A percentile compares a stretch with the other conserved stretches of the same genome.
Conservation (phyloP, 2,888 invertebrate genomes). For the Callosobruchus maculatus region DNA sequence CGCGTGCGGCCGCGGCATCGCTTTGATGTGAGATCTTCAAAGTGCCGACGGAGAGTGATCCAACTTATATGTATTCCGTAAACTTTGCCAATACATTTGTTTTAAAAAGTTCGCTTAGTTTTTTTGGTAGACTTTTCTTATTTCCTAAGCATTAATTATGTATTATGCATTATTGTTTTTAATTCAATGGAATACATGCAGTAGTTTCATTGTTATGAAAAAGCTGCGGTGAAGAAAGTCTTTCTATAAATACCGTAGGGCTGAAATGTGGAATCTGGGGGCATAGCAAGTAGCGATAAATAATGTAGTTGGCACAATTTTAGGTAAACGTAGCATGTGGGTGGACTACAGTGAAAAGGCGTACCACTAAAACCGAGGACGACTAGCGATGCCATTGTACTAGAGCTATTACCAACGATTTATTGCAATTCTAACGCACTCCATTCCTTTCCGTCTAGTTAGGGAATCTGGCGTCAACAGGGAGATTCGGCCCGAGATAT, state of each 20-base stretch:
- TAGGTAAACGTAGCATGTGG: slow-evolving; percentile 39
- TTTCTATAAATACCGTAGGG: not conserved
- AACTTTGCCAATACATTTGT: too few relatives aligned
- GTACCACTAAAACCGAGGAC: slow-evolving; percentile 46
- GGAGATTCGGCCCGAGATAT: not conserved
- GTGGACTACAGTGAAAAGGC: slow-evolving; percentile 49
- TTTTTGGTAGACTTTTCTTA: too few relatives aligned
- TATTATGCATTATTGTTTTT: too few relatives aligned
- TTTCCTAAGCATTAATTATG: too few relatives aligned
- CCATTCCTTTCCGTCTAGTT: slow-evolving; percentile 31
- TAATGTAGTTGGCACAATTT: slow-evolving; percentile 30
- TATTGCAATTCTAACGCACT: slow-evolving; percentile 49
- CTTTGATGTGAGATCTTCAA: too few relatives aligned
- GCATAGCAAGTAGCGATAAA: not conserved
- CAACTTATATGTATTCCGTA: too few relatives aligned
- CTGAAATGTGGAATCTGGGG: not conserved
- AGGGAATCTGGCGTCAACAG: not conserved
- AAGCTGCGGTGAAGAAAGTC: too few relatives aligned
- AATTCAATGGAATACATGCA: too few relatives aligned
- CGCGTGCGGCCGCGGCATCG: too few relatives aligned
- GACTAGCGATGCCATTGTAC: slow-evolving; percentile 48
- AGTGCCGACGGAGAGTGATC: too few relatives aligned
- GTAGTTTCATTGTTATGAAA: too few relatives aligned
- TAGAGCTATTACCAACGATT: slow-evolving; percentile 49
- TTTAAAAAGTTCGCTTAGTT: too few relatives aligned